Percentiles rank a stretch among this genome's conserved stretches.
Conservation (phyloP, 1,140 invertebrate genomes). For the Parasteatoda tepidariorum region DNA sequence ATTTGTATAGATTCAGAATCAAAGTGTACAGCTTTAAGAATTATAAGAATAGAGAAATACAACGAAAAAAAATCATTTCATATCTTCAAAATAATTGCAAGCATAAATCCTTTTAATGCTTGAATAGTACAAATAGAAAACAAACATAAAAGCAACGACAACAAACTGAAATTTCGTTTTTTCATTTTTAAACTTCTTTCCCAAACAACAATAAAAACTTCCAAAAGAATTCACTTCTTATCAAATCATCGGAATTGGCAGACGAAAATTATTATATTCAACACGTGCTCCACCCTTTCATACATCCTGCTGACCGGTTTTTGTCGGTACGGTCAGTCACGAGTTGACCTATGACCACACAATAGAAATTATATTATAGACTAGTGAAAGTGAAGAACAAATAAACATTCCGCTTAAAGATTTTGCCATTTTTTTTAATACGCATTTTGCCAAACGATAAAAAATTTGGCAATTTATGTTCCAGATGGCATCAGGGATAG, state of each 20-base stretch:
- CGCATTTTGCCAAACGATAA: background rate
- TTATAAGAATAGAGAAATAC: too few species aligned
- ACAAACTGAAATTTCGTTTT: background rate
- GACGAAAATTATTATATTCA: constrained; percentile 50
- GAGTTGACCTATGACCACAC: constrained; percentile 16
- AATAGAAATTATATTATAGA: constrained; percentile 29
- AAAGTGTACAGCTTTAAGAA: too few species aligned
- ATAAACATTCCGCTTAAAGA: background rate
- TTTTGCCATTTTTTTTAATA: background rate
- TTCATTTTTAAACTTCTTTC: background rate
- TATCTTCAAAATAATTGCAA: background rate
- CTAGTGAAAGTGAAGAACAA: constrained; percentile 28
- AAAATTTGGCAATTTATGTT: constrained; percentile 12
- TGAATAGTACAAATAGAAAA: background rate
- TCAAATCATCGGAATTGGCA: constrained; percentile 26
- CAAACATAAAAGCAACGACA: background rate
- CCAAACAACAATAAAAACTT: background rate
- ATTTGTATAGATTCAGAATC: too few species aligned
- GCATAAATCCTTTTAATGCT: background rate
- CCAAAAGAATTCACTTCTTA: constrained; percentile 4
- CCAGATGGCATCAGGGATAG: background rate
- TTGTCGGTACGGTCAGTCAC: constrained; percentile 14
- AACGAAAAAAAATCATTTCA: too few species aligned
- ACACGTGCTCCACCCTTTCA: constrained; percentile 33
- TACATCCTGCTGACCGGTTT: constrained; percentile 26